These are phyloP conservation scores for Drosophila limbata DNA, from an alignment of 2,888 invertebrate genomes.

Conservation along the genomic window DNA sequence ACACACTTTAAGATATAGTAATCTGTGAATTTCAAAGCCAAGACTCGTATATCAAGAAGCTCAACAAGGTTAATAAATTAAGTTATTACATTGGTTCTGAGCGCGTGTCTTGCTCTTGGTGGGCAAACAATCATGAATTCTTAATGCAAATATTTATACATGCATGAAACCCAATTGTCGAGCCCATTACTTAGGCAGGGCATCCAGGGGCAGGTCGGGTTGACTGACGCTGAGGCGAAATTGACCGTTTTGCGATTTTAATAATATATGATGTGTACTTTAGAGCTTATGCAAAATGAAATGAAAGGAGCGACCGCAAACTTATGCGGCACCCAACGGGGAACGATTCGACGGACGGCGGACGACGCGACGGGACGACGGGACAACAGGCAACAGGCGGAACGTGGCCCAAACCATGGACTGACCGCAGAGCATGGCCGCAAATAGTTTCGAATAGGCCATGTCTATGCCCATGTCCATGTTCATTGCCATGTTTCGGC, in stretches of 20 bases:
- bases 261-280: conserved; percentile 83
- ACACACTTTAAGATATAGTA: background rate
- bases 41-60: background rate
- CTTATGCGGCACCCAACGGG: conserved; percentile 62
- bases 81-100: conserved; percentile 49
- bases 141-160: conserved; percentile 61
- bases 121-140: conserved; percentile 64
- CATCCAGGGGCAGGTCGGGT: background rate
- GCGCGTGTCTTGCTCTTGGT: conserved; percentile 24
- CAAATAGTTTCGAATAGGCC: conserved; percentile 73
- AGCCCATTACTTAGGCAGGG: conserved; percentile 54
- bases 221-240: conserved; percentile 60
- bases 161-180: conserved; percentile 52
- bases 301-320: conserved; percentile 75
- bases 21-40: background rate
- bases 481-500: conserved; percentile 9
- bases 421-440: conserved; percentile 72
- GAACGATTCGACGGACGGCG: too few species aligned
- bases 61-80: conserved; percentile 33
- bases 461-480: conserved; percentile 13
- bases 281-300: conserved; percentile 79
- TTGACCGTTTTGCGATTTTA: conserved; percentile 82
- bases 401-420: conserved; percentile 59
- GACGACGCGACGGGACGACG: background rate
- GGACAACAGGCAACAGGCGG: conserved; percentile 53